phyloP scores from a whole-genome alignment of 2,113 vertebrate genomes.

The Tetrax tetrax region DNA sequence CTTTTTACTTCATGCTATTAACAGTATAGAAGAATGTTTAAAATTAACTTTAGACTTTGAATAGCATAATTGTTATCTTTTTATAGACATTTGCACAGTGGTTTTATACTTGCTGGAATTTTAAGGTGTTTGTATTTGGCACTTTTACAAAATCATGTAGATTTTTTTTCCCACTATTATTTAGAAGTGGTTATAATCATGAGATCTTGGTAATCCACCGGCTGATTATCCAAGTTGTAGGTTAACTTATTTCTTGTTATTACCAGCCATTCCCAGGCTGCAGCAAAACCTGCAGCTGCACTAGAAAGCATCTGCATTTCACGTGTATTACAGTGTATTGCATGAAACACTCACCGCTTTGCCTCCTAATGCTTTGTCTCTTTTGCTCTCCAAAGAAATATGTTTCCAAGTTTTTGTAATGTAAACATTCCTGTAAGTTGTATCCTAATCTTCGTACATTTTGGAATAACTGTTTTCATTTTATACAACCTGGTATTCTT shows the following conservation, averaged over 20 bases:
- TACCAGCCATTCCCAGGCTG: not conserved
- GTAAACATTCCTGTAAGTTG: not conserved
- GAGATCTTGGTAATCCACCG: not conserved
- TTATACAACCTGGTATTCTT: not conserved
- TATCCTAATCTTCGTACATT: not conserved
- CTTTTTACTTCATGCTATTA: not conserved
- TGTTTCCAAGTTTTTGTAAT: not conserved
- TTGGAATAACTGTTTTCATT: not conserved
- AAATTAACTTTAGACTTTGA: not conserved
- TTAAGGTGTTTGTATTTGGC: not conserved
- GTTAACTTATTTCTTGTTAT: not conserved
- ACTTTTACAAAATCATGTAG: not conserved
- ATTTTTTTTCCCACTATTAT: not conserved
- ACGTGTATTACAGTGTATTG: not conserved
- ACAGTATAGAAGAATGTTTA: not conserved
- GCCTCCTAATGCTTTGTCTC: not conserved
- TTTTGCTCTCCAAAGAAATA: not conserved
- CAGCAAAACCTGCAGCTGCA: not conserved
- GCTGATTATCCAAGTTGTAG: not conserved
- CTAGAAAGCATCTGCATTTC: not conserved
- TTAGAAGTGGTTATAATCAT: not conserved
- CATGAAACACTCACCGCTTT: not conserved
- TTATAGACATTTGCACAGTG: not conserved
- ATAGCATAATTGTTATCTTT: not conserved
- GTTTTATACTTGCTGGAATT: not conserved